These are phyloP conservation scores for Hestina assimilis DNA, from an alignment of 1,140 invertebrate genomes.

Conservation along the genomic window DNA sequence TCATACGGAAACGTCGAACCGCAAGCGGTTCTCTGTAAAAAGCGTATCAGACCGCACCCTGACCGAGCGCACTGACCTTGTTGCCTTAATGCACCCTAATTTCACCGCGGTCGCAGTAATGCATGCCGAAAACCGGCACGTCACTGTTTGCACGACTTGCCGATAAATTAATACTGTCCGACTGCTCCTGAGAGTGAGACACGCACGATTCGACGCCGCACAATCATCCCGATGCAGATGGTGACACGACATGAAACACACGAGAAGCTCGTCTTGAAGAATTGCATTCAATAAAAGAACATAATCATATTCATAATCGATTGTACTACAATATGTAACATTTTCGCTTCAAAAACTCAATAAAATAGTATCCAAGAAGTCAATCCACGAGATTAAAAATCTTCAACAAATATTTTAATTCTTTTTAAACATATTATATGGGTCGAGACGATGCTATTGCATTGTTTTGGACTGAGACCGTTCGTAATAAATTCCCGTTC, in stretches of 20 bases:
- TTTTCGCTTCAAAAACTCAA: no score
- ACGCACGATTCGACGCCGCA: constrained; percentile 47
- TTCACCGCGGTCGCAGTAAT: constrained; percentile 50
- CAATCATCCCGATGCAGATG: constrained; percentile 38
- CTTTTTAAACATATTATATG: background rate
- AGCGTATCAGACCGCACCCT: constrained; percentile 44
- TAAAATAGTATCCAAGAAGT: no score
- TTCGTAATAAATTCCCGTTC: constrained; percentile 27
- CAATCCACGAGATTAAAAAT: no score
- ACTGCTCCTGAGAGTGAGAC: constrained; percentile 49
- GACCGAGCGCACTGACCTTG: constrained; percentile 56
- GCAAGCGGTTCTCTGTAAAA: constrained; percentile 44
- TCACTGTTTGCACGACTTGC: constrained; percentile 72
- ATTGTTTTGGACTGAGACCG: background rate
- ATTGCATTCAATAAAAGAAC: background rate
- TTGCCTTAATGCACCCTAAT: constrained; percentile 75
- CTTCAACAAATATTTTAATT: no score
- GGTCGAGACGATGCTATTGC: background rate
- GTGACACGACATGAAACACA: constrained; percentile 23
- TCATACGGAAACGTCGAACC: constrained; percentile 34
- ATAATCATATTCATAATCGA: no score
- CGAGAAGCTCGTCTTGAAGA: constrained; percentile 27
- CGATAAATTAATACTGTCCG: constrained; percentile 70
- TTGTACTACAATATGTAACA: no score
- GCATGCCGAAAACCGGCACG: constrained; percentile 54